Evolutionary conservation across 2,113 vertebrate species (phyloP).

Genomic region (Copsychus sechellarum): DNA sequence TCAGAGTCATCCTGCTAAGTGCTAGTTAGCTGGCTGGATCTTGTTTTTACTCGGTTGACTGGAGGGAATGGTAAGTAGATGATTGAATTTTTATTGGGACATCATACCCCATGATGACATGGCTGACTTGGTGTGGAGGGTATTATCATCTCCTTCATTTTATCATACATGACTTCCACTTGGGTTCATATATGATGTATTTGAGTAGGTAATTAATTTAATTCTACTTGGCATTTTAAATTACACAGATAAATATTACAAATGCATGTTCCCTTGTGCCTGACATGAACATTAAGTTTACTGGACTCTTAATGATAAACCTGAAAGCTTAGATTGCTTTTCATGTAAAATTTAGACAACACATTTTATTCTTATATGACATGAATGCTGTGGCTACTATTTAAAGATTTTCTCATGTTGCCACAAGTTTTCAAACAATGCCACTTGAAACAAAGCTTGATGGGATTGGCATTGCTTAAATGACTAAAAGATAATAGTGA

Average conservation of each 20-base stretch:
- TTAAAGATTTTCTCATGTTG: not conserved
- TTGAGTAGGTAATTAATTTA: not conserved
- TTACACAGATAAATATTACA: not conserved
- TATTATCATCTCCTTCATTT: not conserved
- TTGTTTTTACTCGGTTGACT: not conserved
- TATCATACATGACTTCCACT: not conserved
- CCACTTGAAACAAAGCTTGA: not conserved
- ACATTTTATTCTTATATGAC: not conserved
- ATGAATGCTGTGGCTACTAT: not conserved
- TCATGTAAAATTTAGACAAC: not conserved
- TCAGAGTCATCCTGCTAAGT: not conserved
- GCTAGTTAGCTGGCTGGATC: not conserved
- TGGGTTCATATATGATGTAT: not conserved
- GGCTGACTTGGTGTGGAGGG: not conserved
- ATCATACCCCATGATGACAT: not conserved
- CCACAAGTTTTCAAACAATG: not conserved
- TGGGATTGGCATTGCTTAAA: not conserved
- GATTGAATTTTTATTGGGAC: not conserved
- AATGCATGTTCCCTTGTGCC: not conserved
- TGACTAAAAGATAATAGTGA: not conserved
- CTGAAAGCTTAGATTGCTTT: not conserved
- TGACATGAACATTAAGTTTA: not conserved
- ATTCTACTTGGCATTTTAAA: not conserved
- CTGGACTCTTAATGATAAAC: not conserved
- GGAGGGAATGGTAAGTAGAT: not conserved